Base-by-base conservation (phyloP, 92 coral and sea anemone genomes). In the Bergia sp. region DNA sequence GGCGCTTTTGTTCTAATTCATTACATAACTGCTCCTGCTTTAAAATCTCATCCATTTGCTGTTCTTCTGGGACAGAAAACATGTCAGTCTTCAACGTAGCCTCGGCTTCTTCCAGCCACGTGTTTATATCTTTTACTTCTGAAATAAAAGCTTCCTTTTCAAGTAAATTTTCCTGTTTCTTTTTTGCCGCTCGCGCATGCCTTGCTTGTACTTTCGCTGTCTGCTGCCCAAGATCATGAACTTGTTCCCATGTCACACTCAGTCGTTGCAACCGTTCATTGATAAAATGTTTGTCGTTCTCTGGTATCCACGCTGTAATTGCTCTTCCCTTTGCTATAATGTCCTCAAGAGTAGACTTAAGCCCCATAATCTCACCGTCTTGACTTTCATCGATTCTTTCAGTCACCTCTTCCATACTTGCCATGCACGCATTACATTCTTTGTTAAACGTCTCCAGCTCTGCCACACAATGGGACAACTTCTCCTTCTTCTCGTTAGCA, bases 31-130 rank as follows among this genome's bases (percentile, higher is more conserved):
- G 87, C 74, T 97, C 97, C 78, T 97, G 99, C 36, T 93, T 93
- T 16, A 88, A 90, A 50, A 96, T 93, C 29, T 94, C 95, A 43
- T 89, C 88, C 94, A 95, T 96, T 88, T 95, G 99, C 50, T 93
- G 86, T 36, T 96, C 98, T 40, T 97, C 99, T 5, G 99, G 97
- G 39, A 97, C 92, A 29, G 97, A 81, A 92, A 94, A 97, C 94
- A 97, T 91, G 85, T 97, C 94, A 9, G 87, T 93, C 85, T 91
- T 89, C 50, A 96, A 86, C 3, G 90, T 91, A 18, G 69, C 86
- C 89, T 97, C 97, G 23, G 99, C 92, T 18, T 86, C 91, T 72
- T 85, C 89, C 23, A 97, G 92, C 99, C 99, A 97, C 5, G 90
- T 45, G 82, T 83, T 90, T 61, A 97, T 88, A 23, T 92, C 86